Conservation (phyloP, 1,140 invertebrate species). For the Saccostrea echinata region DNA sequence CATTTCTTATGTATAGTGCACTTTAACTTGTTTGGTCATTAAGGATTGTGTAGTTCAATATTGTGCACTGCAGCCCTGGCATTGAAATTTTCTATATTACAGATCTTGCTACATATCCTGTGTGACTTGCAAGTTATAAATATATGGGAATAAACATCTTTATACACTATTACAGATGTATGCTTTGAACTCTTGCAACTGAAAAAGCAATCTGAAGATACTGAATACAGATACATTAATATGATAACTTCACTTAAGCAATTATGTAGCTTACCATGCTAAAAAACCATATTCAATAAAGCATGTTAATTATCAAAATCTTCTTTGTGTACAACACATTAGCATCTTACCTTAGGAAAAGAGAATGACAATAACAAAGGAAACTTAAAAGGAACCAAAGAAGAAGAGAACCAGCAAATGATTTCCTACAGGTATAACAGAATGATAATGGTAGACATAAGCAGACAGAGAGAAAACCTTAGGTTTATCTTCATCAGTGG, state of each 20-base stretch:
- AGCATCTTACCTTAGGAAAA: background rate
- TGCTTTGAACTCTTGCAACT: background rate
- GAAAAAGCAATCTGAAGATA: background rate
- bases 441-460: conserved; percentile 2
- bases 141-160: no score
- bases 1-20: no score
- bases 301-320: no score
- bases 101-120: no score
- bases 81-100: no score
- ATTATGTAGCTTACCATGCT: background rate
- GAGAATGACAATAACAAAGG: background rate
- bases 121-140: no score
- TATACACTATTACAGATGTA: background rate
- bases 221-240: background rate
- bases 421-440: background rate
- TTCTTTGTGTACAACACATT: background rate
- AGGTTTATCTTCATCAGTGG: background rate
- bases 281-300: background rate
- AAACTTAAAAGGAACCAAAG: conserved; percentile 20
- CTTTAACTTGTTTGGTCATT: no score
- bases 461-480: conserved; percentile 17
- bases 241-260: background rate
- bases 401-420: conserved; percentile 8
- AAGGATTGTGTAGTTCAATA: no score
- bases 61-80: no score